These are phyloP conservation scores for Sebastes nivosus DNA, from an alignment of 2,797 vertebrate genomes.

Conservation along the genomic window DNA sequence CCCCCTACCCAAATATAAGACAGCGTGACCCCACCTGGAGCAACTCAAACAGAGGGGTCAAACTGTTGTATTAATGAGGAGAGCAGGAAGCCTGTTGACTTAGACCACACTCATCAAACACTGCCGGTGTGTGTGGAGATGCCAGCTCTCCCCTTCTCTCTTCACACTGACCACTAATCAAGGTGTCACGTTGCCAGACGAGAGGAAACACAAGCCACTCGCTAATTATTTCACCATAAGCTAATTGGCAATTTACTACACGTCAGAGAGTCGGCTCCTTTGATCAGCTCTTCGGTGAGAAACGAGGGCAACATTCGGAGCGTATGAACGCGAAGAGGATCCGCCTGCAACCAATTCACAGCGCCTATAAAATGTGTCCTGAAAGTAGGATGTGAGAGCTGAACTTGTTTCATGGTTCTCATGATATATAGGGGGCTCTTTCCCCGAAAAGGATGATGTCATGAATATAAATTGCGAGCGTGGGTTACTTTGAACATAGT, in stretches of 20 bases:
- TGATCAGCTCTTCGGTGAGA: neutral
- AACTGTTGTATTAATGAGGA: conserved; percentile 49
- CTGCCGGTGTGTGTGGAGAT: conserved; percentile 8
- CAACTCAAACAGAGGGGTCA: conserved; percentile 63
- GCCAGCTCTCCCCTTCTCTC: conserved; percentile 14
- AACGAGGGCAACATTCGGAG: neutral
- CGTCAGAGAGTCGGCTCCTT: neutral
- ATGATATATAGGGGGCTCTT: conserved; percentile 16
- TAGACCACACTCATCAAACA: conserved; percentile 59
- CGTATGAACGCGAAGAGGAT: neutral
- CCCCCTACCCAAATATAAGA: conserved; percentile 29
- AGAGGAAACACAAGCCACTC: conserved; percentile 42
- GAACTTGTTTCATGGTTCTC: conserved; percentile 30
- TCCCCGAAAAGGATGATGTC: conserved; percentile 44
- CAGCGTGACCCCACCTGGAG: conserved; percentile 52
- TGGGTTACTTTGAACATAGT: conserved; percentile 29
- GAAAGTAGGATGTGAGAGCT: conserved; percentile 14
- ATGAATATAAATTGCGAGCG: conserved; percentile 31
- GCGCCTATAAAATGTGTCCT: conserved; percentile 29
- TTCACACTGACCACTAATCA: conserved; percentile 47
- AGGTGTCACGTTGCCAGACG: conserved; percentile 63
- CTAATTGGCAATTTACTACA: conserved; percentile 33
- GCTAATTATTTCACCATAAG: conserved; percentile 28
- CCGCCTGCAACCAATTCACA: conserved; percentile 56
- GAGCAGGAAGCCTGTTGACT: conserved; percentile 60